These are phyloP conservation scores for Caloenas nicobarica DNA, from an alignment of 2,113 vertebrate species.

Conservation along the genomic window DNA sequence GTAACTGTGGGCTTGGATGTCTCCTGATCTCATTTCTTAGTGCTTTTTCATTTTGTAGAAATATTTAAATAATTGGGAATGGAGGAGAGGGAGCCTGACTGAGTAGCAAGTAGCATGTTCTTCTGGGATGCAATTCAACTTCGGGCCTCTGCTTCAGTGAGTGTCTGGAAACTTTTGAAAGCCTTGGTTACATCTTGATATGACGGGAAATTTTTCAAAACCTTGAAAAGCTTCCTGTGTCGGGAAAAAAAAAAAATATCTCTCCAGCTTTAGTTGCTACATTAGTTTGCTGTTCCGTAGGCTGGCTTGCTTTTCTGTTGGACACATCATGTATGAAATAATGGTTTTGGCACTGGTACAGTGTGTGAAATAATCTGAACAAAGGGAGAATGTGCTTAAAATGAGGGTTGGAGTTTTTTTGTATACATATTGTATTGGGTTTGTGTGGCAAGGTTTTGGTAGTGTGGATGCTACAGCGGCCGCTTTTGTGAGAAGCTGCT, in stretches of 20 bases:
- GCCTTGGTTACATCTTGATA: constrained; percentile 22
- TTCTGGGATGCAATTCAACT: constrained; percentile 25
- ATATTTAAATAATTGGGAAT: neutral
- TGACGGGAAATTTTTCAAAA: constrained; percentile 23
- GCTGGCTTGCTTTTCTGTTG: constrained; percentile 18
- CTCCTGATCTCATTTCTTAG: neutral
- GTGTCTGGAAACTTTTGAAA: constrained; percentile 43
- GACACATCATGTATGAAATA: neutral
- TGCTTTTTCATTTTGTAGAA: neutral
- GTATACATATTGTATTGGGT: neutral
- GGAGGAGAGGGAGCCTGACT: neutral
- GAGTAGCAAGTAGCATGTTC: neutral
- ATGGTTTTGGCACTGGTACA: constrained; percentile 12
- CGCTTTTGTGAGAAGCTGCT: too few species aligned
- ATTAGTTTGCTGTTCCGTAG: neutral
- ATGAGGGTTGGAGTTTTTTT: neutral
- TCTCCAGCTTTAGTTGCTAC: neutral
- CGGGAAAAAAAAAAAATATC: constrained; percentile 12
- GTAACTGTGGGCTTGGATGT: neutral
- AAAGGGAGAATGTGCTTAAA: constrained; percentile 7
- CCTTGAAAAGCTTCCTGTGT: constrained; percentile 8
- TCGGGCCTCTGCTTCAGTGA: constrained; percentile 6
- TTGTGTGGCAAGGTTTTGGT: too few species aligned
- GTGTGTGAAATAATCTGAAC: neutral
- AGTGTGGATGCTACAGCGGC: too few species aligned